A percentile compares a stretch with the other conserved stretches of the same genome.
Conservation (phyloP, 2,113 vertebrate species). For the Campylorhamphus procurvoides region DNA sequence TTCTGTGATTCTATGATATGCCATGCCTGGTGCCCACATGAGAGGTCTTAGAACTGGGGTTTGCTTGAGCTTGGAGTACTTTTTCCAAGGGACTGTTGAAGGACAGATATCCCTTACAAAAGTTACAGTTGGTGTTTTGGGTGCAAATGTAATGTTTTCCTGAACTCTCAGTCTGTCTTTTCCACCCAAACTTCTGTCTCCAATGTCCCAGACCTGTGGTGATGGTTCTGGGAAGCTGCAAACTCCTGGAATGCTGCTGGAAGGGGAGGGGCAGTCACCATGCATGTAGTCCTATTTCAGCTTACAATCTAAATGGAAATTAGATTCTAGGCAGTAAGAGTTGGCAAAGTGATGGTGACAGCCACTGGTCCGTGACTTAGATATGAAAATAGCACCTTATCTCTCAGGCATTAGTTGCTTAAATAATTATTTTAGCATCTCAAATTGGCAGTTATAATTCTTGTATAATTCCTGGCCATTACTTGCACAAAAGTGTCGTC, state of each 20-base stretch:
- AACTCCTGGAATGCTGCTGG: background rate
- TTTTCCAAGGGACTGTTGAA: background rate
- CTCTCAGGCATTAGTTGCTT: background rate
- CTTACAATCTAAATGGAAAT: background rate
- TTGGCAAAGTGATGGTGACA: background rate
- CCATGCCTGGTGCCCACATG: rapidly evolving
- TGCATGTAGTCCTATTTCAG: rapidly evolving
- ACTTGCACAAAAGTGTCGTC: background rate
- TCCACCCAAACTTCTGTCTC: background rate
- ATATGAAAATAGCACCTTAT: background rate
- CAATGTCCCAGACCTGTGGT: background rate
- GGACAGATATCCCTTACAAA: background rate
- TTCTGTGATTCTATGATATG: background rate
- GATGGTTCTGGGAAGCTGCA: background rate
- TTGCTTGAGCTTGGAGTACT: background rate
- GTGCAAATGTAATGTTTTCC: background rate
- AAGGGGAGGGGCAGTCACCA: background rate
- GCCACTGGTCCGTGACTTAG: background rate
- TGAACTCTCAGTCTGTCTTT: background rate
- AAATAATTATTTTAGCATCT: background rate
- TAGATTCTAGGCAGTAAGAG: background rate
- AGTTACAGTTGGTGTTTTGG: background rate
- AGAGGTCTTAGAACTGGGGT: background rate
- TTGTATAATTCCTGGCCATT: background rate
- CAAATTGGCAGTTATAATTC: background rate